Evolutionary conservation across 2,113 vertebrate genomes (phyloP).

Genomic region (Otus sunia): DNA sequence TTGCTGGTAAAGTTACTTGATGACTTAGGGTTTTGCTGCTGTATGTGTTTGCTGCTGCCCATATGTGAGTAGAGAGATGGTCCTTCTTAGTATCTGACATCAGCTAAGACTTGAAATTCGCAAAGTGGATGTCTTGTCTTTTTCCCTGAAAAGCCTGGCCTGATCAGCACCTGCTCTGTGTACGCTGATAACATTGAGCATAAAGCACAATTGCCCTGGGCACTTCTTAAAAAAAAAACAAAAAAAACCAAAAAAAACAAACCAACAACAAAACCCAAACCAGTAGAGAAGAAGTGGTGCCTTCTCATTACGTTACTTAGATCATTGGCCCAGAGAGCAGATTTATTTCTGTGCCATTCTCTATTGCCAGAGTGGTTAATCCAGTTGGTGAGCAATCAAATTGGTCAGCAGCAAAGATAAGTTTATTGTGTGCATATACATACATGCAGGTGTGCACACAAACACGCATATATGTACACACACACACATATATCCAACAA

Average conservation of each 20-base stretch:
- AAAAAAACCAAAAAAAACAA: too few relatives aligned
- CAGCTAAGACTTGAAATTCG: neutral
- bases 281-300: neutral
- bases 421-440: neutral
- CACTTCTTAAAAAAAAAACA: neutral
- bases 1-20: neutral
- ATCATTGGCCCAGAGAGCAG: neutral
- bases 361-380: neutral
- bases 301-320: accelerated
- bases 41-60: neutral
- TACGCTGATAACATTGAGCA: neutral
- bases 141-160: neutral
- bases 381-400: accelerated
- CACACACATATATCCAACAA: accelerated
- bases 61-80: neutral
- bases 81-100: neutral
- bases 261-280: too few relatives aligned
- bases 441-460: accelerated
- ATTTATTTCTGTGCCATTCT: neutral
- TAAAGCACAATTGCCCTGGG: neutral
- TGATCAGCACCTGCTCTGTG: neutral
- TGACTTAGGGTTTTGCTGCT: neutral
- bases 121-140: neutral
- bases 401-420: neutral
- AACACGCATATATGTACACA: accelerated